phyloP scores from a whole-genome alignment of 2,888 invertebrate genomes.

The Chrysodeixis includens region DNA sequence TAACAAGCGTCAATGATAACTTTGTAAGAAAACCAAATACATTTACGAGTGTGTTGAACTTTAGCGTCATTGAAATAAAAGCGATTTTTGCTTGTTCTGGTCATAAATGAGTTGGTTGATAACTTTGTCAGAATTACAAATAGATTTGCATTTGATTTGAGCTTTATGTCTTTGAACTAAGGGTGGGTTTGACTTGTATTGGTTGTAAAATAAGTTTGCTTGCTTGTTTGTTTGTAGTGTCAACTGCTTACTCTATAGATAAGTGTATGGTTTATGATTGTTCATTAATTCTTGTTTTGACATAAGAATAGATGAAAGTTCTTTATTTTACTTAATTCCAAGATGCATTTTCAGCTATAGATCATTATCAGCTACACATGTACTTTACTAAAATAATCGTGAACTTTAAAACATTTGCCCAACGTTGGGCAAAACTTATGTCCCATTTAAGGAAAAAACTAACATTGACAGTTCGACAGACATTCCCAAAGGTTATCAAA shows the following conservation, averaged over 20 bases:
- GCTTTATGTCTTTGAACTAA: not conserved
- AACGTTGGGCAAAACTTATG: no score
- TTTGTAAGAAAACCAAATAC: slow-evolving; percentile 28
- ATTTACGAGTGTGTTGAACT: slow-evolving; percentile 14
- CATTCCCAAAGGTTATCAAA: no score
- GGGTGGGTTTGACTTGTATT: slow-evolving; percentile 8
- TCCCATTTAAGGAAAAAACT: no score
- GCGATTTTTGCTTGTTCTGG: slow-evolving; percentile 9
- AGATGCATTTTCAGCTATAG: not conserved
- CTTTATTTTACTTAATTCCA: not conserved
- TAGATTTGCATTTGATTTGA: slow-evolving; percentile 19
- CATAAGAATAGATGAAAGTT: slow-evolving; percentile 40
- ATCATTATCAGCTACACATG: no score
- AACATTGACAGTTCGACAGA: no score
- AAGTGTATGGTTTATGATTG: slow-evolving; percentile 37
- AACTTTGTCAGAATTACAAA: slow-evolving; percentile 26
- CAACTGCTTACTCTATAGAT: slow-evolving; percentile 46
- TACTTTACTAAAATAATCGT: no score
- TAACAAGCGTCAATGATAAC: slow-evolving; percentile 8
- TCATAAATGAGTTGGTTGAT: slow-evolving; percentile 5
- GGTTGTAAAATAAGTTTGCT: slow-evolving; percentile 8
- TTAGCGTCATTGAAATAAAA: not conserved
- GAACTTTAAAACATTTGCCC: no score
- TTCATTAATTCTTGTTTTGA: slow-evolving; percentile 47
- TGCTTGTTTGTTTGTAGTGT: slow-evolving; percentile 36